These are phyloP conservation scores for Morone saxatilis DNA, from an alignment of 2,113 vertebrate genomes.

Conservation along the genomic window DNA sequence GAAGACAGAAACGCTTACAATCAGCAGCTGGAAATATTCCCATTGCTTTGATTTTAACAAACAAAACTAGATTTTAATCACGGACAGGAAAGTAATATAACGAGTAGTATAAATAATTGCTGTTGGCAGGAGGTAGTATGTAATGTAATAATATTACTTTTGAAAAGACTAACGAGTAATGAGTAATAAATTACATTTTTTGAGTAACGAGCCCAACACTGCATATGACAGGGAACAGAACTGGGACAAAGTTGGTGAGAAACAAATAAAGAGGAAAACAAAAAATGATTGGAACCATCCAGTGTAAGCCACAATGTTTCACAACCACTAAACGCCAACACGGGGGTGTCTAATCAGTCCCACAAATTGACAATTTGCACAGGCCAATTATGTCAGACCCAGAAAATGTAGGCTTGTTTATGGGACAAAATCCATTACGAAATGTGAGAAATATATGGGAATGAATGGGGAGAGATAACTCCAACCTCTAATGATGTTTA, in stretches of 20 bases:
- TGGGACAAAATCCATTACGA: conserved; percentile 19
- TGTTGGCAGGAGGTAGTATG: too few species aligned
- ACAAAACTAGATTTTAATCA: too few species aligned
- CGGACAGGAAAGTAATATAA: too few species aligned
- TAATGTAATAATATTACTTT: too few species aligned
- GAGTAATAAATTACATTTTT: too few species aligned
- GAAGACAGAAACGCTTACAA: too few species aligned
- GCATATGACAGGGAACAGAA: not conserved
- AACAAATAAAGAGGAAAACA: conserved; percentile 6
- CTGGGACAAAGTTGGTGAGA: not conserved
- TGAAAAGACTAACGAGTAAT: too few species aligned
- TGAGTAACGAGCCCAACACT: too few species aligned
- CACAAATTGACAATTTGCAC: conserved; percentile 49
- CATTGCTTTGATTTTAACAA: too few species aligned
- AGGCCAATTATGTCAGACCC: conserved; percentile 39
- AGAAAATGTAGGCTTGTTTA: conserved; percentile 34
- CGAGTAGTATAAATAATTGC: too few species aligned
- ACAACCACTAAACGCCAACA: conserved; percentile 42
- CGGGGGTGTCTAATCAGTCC: conserved; percentile 41
- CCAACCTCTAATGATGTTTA: conserved; percentile 38
- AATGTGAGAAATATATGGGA: conserved; percentile 20
- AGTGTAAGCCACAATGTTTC: conserved; percentile 43
- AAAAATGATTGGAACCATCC: conserved; percentile 33
- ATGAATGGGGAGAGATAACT: conserved; percentile 32
- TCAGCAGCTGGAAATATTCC: too few species aligned